phyloP scores from a whole-genome alignment of 2,797 vertebrate species.

The Arctocebus calabarensis region DNA sequence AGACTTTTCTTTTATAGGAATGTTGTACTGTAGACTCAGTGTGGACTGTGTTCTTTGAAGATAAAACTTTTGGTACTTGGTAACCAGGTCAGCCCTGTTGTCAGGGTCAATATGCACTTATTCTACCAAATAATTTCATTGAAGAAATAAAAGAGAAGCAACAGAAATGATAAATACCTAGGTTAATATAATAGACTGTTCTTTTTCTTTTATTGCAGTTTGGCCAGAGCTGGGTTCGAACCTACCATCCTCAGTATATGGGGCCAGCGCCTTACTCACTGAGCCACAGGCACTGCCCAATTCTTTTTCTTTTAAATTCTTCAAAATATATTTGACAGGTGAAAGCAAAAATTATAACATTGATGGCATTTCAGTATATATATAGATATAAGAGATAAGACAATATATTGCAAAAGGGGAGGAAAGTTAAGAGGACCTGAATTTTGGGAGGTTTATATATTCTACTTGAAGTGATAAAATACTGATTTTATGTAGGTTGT shows the following conservation, averaged over 20 bases:
- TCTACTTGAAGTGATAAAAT: background rate
- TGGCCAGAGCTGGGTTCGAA: too few relatives aligned
- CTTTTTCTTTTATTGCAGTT: conserved; percentile 34
- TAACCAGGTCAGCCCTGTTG: background rate
- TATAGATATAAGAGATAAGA: background rate
- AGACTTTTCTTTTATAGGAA: background rate
- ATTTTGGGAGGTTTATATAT: background rate
- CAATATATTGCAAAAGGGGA: background rate
- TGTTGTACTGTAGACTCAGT: background rate
- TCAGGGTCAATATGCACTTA: background rate
- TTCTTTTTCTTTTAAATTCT: conserved; percentile 23
- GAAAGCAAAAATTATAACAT: conserved; percentile 36
- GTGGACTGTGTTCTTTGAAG: background rate
- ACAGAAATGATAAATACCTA: background rate
- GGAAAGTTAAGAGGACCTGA: background rate
- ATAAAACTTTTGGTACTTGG: background rate
- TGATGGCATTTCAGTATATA: background rate
- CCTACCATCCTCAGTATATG: too few relatives aligned
- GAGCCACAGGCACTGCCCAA: too few relatives aligned
- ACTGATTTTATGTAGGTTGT: background rate
- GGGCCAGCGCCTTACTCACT: too few relatives aligned
- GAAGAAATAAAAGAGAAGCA: background rate
- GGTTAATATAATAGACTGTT: background rate
- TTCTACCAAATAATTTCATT: background rate
- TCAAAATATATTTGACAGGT: background rate